Evolutionary conservation across 53 echinoderm and acorn worm genomes (phyloP), one percentile per base, ranked within the genome.

Genomic region (Crossaster papposus): DNA sequence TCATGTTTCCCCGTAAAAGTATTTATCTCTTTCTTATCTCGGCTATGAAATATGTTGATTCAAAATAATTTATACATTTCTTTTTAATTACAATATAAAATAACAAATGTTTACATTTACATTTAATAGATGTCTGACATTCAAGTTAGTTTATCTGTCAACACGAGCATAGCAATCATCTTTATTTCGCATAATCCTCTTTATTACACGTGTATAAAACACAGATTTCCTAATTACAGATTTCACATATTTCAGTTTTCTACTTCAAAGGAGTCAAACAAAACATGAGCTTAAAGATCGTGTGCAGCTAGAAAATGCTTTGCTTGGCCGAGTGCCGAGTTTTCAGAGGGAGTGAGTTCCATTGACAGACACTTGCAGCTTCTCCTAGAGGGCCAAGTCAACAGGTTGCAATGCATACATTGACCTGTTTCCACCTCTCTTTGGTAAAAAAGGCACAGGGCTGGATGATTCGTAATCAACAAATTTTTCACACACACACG

Each of bases 371-470:
- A 76, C 32, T 63, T 36, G 62, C 54, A 23, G 54, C 30, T 32
- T 75, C 76, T 75, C 87, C 87, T 62, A 30, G 50, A 87, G 87
- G 87, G 87, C 63, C 12, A 77, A 87, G 87, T 87, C 87, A 87
- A 87, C 87, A 87, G 87, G 87, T 87, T 87, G 87, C 58, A 75
- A 77, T 28, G 87, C 52, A 87, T 87, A 87, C 87, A 87, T 87
- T 87, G 77, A 87, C 87, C 87, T 24, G 87, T 77, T 87, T 87
- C 87, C 77, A 24, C 75, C 79, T 80, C n/a, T 30, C 14, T 80
- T 58, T 80, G 58, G 10, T 15, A 4, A 33, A 54, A 78, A 38
- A 20, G 55, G 58, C 18, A 30, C 80, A 30, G 14, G 51, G 23
- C 51, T 51, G 5, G 15, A 51, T 78, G 78, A 0, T 78, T 78